A percentile compares a stretch with the other conserved stretches of the same genome.
These are phyloP conservation scores for Tipula vernalis DNA, from an alignment of 2,888 invertebrate genomes.

Conservation along the genomic window DNA sequence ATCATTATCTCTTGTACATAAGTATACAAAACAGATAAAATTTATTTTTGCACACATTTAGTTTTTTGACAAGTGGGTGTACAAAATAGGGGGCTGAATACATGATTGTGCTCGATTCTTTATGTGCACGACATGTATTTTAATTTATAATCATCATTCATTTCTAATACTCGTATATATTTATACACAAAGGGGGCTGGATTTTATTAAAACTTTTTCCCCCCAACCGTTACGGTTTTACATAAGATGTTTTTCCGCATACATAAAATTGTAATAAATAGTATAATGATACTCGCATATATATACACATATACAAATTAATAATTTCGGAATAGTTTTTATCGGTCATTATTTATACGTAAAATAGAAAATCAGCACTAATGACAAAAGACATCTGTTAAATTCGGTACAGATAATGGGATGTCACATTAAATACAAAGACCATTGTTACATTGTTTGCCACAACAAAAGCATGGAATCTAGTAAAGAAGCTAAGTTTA, in stretches of 20 bases:
- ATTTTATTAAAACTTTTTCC: no score
- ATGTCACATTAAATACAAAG: no score
- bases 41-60: background rate
- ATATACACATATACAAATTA: background rate
- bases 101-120: background rate
- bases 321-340: background rate
- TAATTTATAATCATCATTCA: background rate
- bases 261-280: background rate
- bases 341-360: background rate
- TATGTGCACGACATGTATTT: background rate
- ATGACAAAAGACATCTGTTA: background rate
- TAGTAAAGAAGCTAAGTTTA: no score
- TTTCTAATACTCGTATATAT: background rate
- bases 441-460: no score
- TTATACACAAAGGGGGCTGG: background rate
- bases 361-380: background rate
- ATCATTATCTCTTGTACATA: background rate
- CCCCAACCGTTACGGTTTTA: background rate
- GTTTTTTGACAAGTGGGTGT: conserved; percentile 4
- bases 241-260: background rate
- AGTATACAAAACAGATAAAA: background rate
- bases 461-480: no score
- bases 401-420: background rate
- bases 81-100: background rate
- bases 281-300: background rate